Evolutionary conservation across 2,797 vertebrate genomes (phyloP), one percentile per base, ranked within the genome.

Genomic region (Propithecus deckenii): DNA sequence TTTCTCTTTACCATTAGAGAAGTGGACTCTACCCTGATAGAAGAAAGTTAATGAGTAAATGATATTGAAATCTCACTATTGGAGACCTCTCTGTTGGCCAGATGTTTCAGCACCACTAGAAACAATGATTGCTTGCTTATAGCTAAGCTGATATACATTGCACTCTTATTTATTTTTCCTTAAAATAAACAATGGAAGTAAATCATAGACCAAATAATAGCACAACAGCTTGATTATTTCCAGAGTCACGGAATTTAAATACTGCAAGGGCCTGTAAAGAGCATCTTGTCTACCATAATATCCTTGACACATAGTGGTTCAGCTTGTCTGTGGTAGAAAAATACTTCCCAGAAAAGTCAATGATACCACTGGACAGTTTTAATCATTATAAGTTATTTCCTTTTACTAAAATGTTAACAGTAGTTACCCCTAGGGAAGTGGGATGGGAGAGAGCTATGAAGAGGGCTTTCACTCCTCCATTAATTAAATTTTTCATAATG

Each of bases 21-120:
- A 87, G 67, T 38, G 52, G 61, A 22, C 22, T 79, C 35, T 88
- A 57, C 13, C 32, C 18, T 61, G 52, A 67, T 63, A 52, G 30
- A 76, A 87, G 23, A 95, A 91, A 93, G 55, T 52, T 84, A 93
- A 91, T 79, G 55, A 94, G 38, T 76, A 69, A 94, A 79, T 52
- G 55, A 94, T 14, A 55, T 22, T 78, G 86, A 86, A 86, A 52
- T 76, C 52, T 86, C 74, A 87, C 72, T 43, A 67, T 0, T 46
- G 12, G 23, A 89, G 46, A 63, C 25, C 12, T 80, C 43, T 85
- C 75, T 41, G 28, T 86, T 67, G 59, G 41, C 41, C 83, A 89
- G 5, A 67, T 65, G 18, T 69, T 86, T 89, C 20, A 83, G 43
- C 23, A 65, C n/a, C 38, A n/a, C 12, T 91, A 41, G 25, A 67